Base-by-base conservation (phyloP, 2,797 vertebrate genomes). In the Chelon auratus region DNA sequence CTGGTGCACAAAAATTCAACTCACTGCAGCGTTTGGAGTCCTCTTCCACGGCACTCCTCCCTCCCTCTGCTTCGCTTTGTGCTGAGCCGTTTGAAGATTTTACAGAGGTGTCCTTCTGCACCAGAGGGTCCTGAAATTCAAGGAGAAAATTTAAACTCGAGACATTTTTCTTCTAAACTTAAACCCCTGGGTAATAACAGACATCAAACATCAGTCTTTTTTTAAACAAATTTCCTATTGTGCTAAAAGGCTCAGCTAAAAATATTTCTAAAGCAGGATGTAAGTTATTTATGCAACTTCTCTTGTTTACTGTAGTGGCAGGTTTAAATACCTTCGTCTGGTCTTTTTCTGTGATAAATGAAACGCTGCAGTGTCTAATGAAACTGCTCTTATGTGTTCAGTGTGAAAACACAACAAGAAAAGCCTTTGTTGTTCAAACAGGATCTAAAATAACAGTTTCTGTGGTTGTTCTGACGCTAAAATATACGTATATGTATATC, bases 11-110 rank as follows among this genome's bases (percentile, higher is more conserved):
- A 17, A 9, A 33, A 24, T 0, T 26, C 11, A 5, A 78, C 72
- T 84, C 18, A 90, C 86, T 15, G 61, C 53, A 53, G 4, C 18
- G 12, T 26, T 86, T 62, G 0, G 53, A 42, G 51, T 55, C 61
- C n/a, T 58, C 61, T 48, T 45, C 37, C 0, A 18, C 13, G 2
- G 37, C 2, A n/a, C n/a, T 54, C 50, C 37, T 76, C 10, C 33
- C 53, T 66, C 75, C 73, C 5, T 61, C 53, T 11, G 58, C 20
- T 33, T 24, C 62, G 17, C 9, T 47, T 18, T 73, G 78, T 12
- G 22, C 45, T 24, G 74, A 76, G n/a, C 72, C 48, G 15, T 39
- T 65, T 33, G 63, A 70, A 0, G 52, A 48, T 26, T 87, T 82
- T 22, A 54, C 43, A 15, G 47, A 18, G 9, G 62, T 48, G 18